Evolutionary conservation across 1,140 invertebrate species (phyloP), one percentile per base, ranked within the genome.

Genomic region (Euura saliciscinereae): DNA sequence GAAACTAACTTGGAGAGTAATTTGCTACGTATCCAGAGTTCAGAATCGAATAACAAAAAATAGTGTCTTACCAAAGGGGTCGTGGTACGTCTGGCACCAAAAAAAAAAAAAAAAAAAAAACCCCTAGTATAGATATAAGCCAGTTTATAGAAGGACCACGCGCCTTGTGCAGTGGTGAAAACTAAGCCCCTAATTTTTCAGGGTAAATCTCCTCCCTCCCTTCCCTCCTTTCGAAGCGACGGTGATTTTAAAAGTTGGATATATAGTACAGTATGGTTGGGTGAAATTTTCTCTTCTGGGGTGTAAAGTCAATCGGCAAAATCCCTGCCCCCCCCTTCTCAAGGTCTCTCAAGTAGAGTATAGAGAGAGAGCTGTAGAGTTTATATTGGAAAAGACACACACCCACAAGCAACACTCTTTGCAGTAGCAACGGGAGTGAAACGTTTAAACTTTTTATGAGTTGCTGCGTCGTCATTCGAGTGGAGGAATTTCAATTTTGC

Each of bases 401-500:
- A 73, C 71, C 68, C 72, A 75, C 71, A 68, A 67, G 66, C 78
- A 79, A 79, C 80, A 80, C 77, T 75, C 76, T 73, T 76, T 28
- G 28, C 28, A 28, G 69, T 74, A 75, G 68, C 78, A 72, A 71
- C 28, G 75, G 74, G 81, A 85, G 83, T 81, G 80, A 84, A 85
- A 83, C 85, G 84, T 85, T 85, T 85, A 86, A 85, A 86, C 84
- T 86, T 87, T 86, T 86, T 86, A 87, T 86, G 84, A 87, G 83
- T 86, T 86, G 83, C 81, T 84, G 84, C 84, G 84, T 85, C 84
- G 82, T 78, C 82, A 81, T 80, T 85, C 84, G 81, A 85, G 85
- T 82, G 82, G 77, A 82, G 83, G 83, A 85, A 85, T 87, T 87
- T 86, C 86, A 87, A 87, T 87, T 87, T 86, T 84, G 84, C 5